Percentiles rank a stretch among this genome's conserved stretches.
phyloP scores from a whole-genome alignment of 1,140 invertebrate genomes.

The Bombus vancouverensis region DNA sequence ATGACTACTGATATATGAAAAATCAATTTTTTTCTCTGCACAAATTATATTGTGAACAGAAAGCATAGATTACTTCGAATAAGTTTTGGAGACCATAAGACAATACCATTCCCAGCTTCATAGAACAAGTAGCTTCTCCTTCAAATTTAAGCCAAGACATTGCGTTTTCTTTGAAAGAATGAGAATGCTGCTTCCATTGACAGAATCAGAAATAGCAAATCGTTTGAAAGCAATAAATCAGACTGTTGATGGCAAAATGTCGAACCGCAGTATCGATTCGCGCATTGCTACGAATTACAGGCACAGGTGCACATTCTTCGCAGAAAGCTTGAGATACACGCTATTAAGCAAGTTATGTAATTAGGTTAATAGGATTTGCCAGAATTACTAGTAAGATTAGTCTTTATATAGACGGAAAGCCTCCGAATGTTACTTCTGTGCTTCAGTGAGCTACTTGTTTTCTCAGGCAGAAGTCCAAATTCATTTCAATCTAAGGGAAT shows the following conservation, averaged over 20 bases:
- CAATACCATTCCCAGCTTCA: too few relatives aligned
- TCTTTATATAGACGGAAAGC: slow-evolving; percentile 18
- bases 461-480: slow-evolving; percentile 1
- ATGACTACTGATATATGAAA: too few relatives aligned
- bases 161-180: too few relatives aligned
- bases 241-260: background rate
- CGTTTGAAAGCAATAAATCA: background rate
- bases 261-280: background rate
- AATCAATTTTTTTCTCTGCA: too few relatives aligned
- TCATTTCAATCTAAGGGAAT: background rate
- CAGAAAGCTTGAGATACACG: background rate
- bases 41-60: too few relatives aligned
- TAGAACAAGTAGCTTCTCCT: background rate
- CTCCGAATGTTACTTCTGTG: slow-evolving; percentile 16
- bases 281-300: slow-evolving; percentile 12
- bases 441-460: background rate
- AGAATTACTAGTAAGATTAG: slow-evolving; percentile 20
- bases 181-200: background rate
- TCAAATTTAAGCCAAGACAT: background rate
- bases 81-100: too few relatives aligned
- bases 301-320: slow-evolving; percentile 28
- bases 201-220: background rate
- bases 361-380: slow-evolving; percentile 39
- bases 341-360: slow-evolving; percentile 39
- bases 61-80: too few relatives aligned